These are phyloP conservation scores for Jaculus jaculus DNA, from an alignment of 2,113 vertebrate species.

Conservation along the genomic window DNA sequence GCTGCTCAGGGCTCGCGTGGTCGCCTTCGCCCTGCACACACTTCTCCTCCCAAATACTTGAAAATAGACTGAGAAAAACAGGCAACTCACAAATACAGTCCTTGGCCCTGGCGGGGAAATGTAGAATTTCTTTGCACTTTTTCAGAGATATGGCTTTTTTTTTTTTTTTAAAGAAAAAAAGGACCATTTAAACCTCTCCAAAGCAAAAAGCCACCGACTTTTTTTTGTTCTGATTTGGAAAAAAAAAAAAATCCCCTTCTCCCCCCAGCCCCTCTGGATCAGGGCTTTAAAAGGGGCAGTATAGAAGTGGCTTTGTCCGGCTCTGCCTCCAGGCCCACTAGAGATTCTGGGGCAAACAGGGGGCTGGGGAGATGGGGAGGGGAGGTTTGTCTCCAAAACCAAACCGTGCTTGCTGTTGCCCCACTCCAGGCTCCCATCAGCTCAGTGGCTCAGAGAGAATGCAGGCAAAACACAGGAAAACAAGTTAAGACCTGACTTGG, in stretches of 20 bases:
- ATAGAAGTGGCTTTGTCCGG: slow-evolving; percentile 78
- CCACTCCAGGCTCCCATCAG: slow-evolving; percentile 25
- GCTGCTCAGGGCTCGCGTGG: slow-evolving; percentile 97
- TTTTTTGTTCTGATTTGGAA: slow-evolving; percentile 76
- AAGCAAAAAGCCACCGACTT: slow-evolving; percentile 83
- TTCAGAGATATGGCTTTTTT: slow-evolving; percentile 72
- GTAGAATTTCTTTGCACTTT: slow-evolving; percentile 85
- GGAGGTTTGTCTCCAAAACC: slow-evolving; percentile 64
- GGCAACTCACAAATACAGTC: slow-evolving; percentile 84
- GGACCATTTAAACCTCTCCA: slow-evolving; percentile 84
- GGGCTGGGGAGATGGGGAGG: slow-evolving; percentile 52
- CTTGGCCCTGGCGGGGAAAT: slow-evolving; percentile 81
- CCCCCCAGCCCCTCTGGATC: slow-evolving; percentile 70
- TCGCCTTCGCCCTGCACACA: slow-evolving; percentile 93
- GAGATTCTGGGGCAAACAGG: slow-evolving; percentile 67
- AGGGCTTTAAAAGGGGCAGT: slow-evolving; percentile 75
- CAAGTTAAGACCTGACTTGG: background rate
- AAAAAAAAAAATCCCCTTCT: slow-evolving; percentile 65
- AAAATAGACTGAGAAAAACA: slow-evolving; percentile 85
- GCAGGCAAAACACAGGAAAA: slow-evolving; percentile 32
- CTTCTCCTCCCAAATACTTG: slow-evolving; percentile 89
- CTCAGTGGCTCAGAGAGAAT: background rate
- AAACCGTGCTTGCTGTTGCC: background rate
- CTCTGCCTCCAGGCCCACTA: slow-evolving; percentile 67
- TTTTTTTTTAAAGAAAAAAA: too few relatives aligned